Conservation (phyloP, 1,140 invertebrate species). For the Magallana gigas region DNA sequence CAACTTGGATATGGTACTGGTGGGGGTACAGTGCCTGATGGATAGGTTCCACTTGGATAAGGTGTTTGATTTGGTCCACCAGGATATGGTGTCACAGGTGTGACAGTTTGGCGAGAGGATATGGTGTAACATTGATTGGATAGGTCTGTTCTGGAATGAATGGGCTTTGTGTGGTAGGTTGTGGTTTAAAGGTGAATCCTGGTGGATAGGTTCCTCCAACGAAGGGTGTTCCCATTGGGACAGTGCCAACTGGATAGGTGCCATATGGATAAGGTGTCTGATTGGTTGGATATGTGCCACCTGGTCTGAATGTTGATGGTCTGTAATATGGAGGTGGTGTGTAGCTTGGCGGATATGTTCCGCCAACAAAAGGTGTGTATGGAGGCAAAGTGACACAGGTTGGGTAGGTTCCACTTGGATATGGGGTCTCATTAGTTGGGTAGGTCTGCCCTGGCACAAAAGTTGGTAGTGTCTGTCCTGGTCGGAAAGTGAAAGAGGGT, state of each 20-base stretch:
- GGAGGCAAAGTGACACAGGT: constrained; percentile 28
- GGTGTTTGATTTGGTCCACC: constrained; percentile 37
- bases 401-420: constrained; percentile 33
- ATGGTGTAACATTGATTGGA: constrained; percentile 41
- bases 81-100: constrained; percentile 35
- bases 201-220: constrained; percentile 31
- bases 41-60: constrained; percentile 42
- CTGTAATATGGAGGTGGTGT: constrained; percentile 40
- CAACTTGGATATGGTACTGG: constrained; percentile 37
- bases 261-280: constrained; percentile 39
- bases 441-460: constrained; percentile 36
- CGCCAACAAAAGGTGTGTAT: constrained; percentile 35
- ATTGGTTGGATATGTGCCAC: constrained; percentile 45
- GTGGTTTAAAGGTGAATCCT: constrained; percentile 38
- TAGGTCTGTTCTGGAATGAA: constrained; percentile 46
- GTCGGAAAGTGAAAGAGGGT: constrained; percentile 24
- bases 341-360: constrained; percentile 47
- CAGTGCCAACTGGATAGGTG: constrained; percentile 30
- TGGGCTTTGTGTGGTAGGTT: constrained; percentile 15
- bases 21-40: neutral
- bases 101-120: constrained; percentile 20
- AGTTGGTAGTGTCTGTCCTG: constrained; percentile 13
- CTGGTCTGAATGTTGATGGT: constrained; percentile 37
- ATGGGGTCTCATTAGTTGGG: constrained; percentile 38
- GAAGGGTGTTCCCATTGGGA: constrained; percentile 39